These are phyloP conservation scores for Drosophila eohydei DNA, from an alignment of 2,888 invertebrate genomes.

Conservation along the genomic window DNA sequence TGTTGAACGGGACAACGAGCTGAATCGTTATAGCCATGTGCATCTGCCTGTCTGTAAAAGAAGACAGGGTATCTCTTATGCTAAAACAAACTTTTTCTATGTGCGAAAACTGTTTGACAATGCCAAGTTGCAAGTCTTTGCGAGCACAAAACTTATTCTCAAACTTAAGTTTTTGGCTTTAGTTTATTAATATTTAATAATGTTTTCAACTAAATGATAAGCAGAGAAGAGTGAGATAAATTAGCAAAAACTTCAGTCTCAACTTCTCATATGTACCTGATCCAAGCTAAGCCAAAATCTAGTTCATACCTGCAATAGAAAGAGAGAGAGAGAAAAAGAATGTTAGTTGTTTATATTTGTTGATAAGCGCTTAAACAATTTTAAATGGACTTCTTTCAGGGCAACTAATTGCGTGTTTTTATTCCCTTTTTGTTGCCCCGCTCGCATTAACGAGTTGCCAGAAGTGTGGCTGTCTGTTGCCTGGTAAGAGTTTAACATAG, in stretches of 20 bases:
- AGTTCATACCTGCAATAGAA: slow-evolving; percentile 38
- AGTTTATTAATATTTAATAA: not conserved
- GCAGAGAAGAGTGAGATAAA: not conserved
- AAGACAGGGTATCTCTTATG: too few species aligned
- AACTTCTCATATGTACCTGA: not conserved
- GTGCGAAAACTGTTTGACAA: not conserved
- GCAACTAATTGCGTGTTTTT: slow-evolving; percentile 36
- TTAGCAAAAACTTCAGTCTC: not conserved
- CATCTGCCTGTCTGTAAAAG: too few species aligned
- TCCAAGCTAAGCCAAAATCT: not conserved
- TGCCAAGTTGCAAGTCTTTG: not conserved
- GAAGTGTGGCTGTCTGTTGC: slow-evolving; percentile 18
- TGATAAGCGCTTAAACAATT: slow-evolving; percentile 56
- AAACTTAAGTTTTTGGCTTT: not conserved
- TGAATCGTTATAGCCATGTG: too few species aligned
- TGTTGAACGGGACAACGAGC: too few species aligned
- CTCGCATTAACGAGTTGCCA: slow-evolving; percentile 24
- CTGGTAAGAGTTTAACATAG: slow-evolving; percentile 21
- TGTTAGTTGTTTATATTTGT: slow-evolving; percentile 3
- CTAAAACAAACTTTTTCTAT: not conserved
- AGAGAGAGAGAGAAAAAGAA: slow-evolving; percentile 9
- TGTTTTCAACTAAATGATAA: not conserved
- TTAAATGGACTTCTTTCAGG: slow-evolving; percentile 29
- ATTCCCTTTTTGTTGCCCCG: slow-evolving; percentile 1
- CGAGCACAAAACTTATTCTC: not conserved